phyloP scores from a whole-genome alignment of 2,888 invertebrate species.

The Apodemia duryi region DNA sequence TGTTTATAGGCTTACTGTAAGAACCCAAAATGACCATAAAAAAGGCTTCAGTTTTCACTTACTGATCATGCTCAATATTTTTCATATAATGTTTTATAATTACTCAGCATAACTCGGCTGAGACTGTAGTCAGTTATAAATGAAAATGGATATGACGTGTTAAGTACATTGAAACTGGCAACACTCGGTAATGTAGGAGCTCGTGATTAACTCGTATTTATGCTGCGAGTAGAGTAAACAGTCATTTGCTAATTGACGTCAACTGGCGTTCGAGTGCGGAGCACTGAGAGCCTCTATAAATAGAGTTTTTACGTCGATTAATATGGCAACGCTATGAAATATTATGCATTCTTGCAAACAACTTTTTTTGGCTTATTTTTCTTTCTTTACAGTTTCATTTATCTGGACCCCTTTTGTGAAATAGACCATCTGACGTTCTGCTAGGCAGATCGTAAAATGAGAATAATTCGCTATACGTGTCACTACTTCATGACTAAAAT shows the following conservation, averaged over 20 bases:
- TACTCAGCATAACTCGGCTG: neutral
- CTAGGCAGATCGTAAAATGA: too few relatives aligned
- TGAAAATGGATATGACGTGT: slow-evolving; percentile 13
- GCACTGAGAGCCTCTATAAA: slow-evolving; percentile 5
- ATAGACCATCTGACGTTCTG: too few relatives aligned
- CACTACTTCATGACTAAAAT: too few relatives aligned
- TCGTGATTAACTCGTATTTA: slow-evolving; percentile 8
- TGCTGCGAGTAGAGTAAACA: slow-evolving; percentile 15
- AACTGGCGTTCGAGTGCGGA: neutral
- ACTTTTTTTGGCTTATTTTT: too few relatives aligned
- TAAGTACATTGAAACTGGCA: slow-evolving; percentile 3
- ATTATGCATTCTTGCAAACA: neutral
- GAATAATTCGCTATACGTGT: too few relatives aligned
- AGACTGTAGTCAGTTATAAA: neutral
- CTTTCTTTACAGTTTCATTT: too few relatives aligned
- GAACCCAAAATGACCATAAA: too few relatives aligned
- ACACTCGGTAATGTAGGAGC: slow-evolving; percentile 11
- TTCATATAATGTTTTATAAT: too few relatives aligned
- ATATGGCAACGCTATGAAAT: neutral
- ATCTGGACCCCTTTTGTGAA: too few relatives aligned
- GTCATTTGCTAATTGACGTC: slow-evolving; percentile 21
- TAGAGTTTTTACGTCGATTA: neutral
- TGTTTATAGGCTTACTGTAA: too few relatives aligned
- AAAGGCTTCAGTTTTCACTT: too few relatives aligned
- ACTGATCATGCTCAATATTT: too few relatives aligned